Evolutionary conservation across 2,888 invertebrate genomes (phyloP).

Genomic region (Balanococcus diminutus): DNA sequence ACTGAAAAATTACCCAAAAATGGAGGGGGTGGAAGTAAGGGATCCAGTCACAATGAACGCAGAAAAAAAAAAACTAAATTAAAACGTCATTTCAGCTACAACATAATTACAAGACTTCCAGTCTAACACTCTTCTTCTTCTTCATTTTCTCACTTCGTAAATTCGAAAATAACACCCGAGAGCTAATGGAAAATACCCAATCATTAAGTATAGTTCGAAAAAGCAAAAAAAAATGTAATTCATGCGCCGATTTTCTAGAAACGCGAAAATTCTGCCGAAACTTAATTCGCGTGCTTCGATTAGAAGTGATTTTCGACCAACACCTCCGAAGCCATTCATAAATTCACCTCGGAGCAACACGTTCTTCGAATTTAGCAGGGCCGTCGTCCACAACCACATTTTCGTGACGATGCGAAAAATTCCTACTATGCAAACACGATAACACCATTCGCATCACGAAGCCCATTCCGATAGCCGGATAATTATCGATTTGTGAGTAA

Average conservation of each 20-base stretch:
- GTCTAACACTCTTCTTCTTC: too few relatives aligned
- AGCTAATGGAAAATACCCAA: background rate
- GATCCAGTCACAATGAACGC: too few relatives aligned
- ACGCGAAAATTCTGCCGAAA: background rate
- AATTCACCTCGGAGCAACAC: conserved; percentile 2
- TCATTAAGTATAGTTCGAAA: background rate
- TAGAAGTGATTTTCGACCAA: background rate
- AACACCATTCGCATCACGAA: conserved; percentile 20
- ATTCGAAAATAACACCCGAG: too few relatives aligned
- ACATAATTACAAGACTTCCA: too few relatives aligned
- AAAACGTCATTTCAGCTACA: too few relatives aligned
- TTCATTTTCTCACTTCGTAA: too few relatives aligned
- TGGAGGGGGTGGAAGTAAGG: too few relatives aligned
- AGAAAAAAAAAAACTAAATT: too few relatives aligned
- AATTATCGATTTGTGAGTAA: background rate
- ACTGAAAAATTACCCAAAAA: too few relatives aligned
- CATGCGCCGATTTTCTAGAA: conserved; percentile 2
- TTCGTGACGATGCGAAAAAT: conserved; percentile 14
- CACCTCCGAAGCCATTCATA: background rate
- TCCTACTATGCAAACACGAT: background rate
- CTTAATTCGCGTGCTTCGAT: background rate
- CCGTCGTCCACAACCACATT: background rate
- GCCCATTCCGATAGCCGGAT: background rate
- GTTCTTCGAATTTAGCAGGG: background rate
- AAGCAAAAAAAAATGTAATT: too few relatives aligned